Percentiles rank a stretch among this genome's conserved stretches.
phyloP scores from a whole-genome alignment of 2,797 vertebrate species.

The Trichosurus vulpecula region DNA sequence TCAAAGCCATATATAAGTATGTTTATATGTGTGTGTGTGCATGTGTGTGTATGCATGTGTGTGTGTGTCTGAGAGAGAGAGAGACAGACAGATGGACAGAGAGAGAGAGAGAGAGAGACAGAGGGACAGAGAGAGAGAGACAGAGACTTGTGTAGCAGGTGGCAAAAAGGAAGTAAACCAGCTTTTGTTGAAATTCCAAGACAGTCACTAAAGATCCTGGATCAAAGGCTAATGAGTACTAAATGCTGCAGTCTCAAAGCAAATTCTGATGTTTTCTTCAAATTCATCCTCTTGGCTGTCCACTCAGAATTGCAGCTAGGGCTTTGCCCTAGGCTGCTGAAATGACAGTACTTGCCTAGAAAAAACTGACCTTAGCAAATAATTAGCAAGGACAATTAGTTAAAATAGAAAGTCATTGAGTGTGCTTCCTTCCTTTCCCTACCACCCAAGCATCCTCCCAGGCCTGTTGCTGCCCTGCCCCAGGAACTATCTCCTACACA shows the following conservation, averaged over 20 bases:
- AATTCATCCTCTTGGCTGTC: neutral
- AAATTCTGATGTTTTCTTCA: neutral
- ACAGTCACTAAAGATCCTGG: neutral
- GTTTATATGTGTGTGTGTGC: neutral
- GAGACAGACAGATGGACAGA: neutral
- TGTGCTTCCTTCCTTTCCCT: neutral
- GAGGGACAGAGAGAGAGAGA: no score
- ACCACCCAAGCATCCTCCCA: neutral
- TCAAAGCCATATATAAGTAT: neutral
- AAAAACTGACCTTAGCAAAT: neutral
- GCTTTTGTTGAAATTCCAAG: neutral
- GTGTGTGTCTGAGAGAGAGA: neutral
- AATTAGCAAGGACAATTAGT: neutral
- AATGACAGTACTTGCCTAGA: neutral
- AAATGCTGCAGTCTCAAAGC: neutral
- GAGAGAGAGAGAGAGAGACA: no score
- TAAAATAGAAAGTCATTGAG: neutral
- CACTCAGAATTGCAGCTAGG: neutral
- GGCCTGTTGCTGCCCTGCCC: neutral
- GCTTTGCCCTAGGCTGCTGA: neutral
- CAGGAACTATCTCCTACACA: neutral
- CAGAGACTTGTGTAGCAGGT: neutral
- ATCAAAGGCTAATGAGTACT: neutral
- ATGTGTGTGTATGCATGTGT: neutral
- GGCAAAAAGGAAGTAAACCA: neutral